Evolutionary conservation across 2,113 vertebrate species (phyloP).

Genomic region (Ascaphus truei): DNA sequence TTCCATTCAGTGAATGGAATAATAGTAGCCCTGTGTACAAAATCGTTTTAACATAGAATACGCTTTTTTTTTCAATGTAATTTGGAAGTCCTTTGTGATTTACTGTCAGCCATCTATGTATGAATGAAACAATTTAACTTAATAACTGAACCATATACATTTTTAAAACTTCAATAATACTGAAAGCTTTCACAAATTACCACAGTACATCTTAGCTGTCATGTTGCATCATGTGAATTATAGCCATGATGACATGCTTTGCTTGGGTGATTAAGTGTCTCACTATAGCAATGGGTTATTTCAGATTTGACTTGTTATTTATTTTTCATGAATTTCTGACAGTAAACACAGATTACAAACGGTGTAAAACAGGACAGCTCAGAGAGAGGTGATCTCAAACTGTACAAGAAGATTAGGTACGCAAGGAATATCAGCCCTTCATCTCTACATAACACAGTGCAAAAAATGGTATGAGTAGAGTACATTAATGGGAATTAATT

Average conservation of each 20-base stretch:
- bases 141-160: constrained; percentile 70
- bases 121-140: constrained; percentile 71
- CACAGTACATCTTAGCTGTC: constrained; percentile 69
- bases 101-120: constrained; percentile 55
- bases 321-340: constrained; percentile 19
- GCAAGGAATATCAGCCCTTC: too few relatives aligned
- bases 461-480: background rate
- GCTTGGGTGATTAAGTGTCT: constrained; percentile 60
- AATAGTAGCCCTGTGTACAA: constrained; percentile 50
- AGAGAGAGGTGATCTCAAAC: too few relatives aligned
- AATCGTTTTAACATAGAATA: constrained; percentile 50
- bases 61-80: constrained; percentile 53
- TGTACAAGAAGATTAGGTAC: too few relatives aligned
- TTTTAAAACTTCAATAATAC: constrained; percentile 71
- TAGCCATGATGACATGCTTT: constrained; percentile 60
- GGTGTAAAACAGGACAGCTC: too few relatives aligned
- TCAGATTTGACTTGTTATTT: constrained; percentile 33
- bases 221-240: constrained; percentile 67
- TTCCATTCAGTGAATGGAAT: constrained; percentile 49
- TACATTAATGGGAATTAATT: background rate
- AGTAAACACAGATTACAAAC: background rate
- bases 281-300: constrained; percentile 57
- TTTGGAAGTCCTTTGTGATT: constrained; percentile 54
- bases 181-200: constrained; percentile 65
- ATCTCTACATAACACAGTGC: too few relatives aligned